Evolutionary conservation across 2,888 invertebrate genomes (phyloP), one percentile per base, ranked within the genome.

Genomic region (Acheta domesticus): DNA sequence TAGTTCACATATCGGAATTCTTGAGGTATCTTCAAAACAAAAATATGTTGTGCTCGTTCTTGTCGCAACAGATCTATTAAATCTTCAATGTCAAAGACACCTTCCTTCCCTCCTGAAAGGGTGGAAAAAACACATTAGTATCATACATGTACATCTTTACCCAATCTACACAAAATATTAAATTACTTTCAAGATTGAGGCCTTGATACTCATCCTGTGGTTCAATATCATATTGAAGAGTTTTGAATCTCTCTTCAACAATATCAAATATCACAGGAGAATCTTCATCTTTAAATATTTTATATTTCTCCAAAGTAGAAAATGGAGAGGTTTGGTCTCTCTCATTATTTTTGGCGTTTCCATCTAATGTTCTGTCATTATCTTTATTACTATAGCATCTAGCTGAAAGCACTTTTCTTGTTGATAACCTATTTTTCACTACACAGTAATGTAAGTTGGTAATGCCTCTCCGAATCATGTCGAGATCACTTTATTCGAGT

Each of bases 71-170:
- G 87, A 21, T 92, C 90, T 0, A 97, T 92, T 77, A 98, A 87
- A 82, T 97, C 96, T 85, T 95, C 93, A 76, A 97, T 90, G 84
- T 98, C 97, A 87, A 92, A 97, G 0, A 97, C 97, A 49, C 97
- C 97, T 82, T 86, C 89, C 81, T 89, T 84, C 19, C 97, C 98
- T 85, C 94, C 97, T 97, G 85, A 36, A n/a, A 36, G 8, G 36
- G 36, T 36, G 8, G 73, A 80, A 49, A 79, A 76, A 74, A 16
- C 74, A 36, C 80, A 82, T 21, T 21, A 80, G 20, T 78, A 75
- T 75, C 77, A 21, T 49, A 75, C 74, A 21, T 23, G 77, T 74
- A 78, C 73, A 78, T 75, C 76, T 75, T 74, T 76, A 74, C 50
- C 74, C 49, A 80, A 62, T 14, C 14, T 14, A 62, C 49, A 75